Conservation (phyloP, 1,140 invertebrate genomes). For the Ditylenchus dipsaci region DNA sequence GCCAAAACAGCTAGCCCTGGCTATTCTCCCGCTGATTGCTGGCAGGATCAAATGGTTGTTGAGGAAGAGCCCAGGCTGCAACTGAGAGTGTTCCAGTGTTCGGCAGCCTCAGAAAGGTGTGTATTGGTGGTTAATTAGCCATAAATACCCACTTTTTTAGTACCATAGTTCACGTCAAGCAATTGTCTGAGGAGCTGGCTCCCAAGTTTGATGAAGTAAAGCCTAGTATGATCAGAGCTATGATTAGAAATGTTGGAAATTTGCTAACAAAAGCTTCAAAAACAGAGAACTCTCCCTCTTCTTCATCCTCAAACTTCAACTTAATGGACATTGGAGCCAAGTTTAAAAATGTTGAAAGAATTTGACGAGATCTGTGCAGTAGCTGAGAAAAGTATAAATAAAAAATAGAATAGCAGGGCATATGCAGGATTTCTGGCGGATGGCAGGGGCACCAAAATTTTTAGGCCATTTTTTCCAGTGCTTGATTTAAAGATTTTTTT, state of each 20-base stretch:
- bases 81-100: slow-evolving; percentile 3
- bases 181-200: neutral
- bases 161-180: neutral
- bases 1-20: slow-evolving; percentile 13
- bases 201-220: neutral
- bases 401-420: too few species aligned
- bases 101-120: slow-evolving; percentile 1
- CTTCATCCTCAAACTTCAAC: neutral
- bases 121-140: neutral
- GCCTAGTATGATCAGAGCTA: neutral
- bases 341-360: neutral
- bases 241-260: neutral
- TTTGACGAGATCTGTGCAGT: neutral
- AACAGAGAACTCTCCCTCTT: neutral
- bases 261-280: neutral
- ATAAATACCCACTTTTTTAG: neutral
- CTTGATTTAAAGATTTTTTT: too few species aligned
- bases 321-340: neutral
- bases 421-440: too few species aligned
- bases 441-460: too few species aligned
- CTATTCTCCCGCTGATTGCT: slow-evolving; percentile 17
- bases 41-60: slow-evolving; percentile 11
- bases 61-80: slow-evolving; percentile 1
- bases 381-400: neutral
- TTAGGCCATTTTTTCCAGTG: too few species aligned